These are phyloP conservation scores for Salvator merianae DNA, from an alignment of 2,113 vertebrate species.

Conservation along the genomic window DNA sequence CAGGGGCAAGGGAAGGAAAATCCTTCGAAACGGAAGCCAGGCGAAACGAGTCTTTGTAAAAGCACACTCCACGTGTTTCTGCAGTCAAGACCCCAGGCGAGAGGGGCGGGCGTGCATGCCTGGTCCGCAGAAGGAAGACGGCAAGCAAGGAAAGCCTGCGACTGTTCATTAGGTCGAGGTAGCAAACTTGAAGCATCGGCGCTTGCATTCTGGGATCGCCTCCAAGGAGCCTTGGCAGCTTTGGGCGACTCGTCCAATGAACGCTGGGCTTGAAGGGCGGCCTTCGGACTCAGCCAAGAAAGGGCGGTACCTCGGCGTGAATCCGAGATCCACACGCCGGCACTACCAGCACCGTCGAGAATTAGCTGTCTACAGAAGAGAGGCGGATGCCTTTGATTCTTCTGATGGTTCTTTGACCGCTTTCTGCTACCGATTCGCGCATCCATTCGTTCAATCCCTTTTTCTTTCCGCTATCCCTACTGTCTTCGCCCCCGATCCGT, in stretches of 20 bases:
- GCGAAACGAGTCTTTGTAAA: no score
- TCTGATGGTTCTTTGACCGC: not conserved
- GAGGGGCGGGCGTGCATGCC: no score
- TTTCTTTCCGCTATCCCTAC: not conserved
- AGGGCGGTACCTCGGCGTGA: not conserved
- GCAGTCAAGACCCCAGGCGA: no score
- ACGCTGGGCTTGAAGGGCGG: no score
- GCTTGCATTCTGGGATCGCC: no score
- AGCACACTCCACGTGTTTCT: no score
- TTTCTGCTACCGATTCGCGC: conserved; percentile 39
- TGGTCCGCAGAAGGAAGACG: no score
- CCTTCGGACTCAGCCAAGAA: not conserved
- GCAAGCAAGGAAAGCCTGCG: no score
- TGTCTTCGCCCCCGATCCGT: not conserved
- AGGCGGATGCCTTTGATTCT: not conserved
- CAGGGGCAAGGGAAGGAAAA: not conserved
- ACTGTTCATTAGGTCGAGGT: no score
- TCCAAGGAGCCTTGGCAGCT: not conserved
- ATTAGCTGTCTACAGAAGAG: not conserved
- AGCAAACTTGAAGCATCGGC: not conserved
- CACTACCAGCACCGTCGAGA: not conserved
- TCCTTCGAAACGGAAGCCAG: no score
- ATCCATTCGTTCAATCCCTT: not conserved
- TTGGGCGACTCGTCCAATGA: no score
- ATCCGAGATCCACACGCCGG: not conserved